phyloP scores from a whole-genome alignment of 2,888 invertebrate genomes.

The Chloroclysta siterata region DNA sequence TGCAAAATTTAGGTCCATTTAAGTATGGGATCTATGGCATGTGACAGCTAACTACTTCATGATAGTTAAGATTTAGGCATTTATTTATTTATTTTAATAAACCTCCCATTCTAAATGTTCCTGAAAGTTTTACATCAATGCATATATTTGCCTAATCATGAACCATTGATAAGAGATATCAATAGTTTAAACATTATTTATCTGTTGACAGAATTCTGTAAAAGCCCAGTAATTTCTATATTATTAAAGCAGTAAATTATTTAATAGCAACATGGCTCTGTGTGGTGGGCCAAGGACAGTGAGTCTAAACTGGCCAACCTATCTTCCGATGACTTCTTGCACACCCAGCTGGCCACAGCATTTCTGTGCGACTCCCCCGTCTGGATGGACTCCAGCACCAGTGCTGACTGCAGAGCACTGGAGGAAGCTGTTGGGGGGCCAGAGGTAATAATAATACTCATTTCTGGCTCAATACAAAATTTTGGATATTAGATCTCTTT shows the following conservation, averaged over 20 bases:
- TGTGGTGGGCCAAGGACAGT: slow-evolving; percentile 95
- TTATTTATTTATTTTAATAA: no score
- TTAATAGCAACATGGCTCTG: slow-evolving; percentile 97
- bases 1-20: no score
- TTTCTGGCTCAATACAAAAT: no score
- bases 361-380: slow-evolving; percentile 95
- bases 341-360: slow-evolving; percentile 91
- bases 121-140: no score
- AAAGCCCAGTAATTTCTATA: no score
- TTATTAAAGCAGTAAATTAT: no score
- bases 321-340: slow-evolving; percentile 90
- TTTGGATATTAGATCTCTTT: no score
- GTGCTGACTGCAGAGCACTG: slow-evolving; percentile 89
- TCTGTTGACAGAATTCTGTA: not conserved
- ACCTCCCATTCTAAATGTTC: no score
- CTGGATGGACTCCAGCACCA: slow-evolving; percentile 97
- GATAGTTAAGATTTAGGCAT: no score
- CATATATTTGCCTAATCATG: no score
- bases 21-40: no score
- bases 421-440: slow-evolving; percentile 93
- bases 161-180: not conserved
- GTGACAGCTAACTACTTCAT: no score
- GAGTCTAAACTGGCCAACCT: slow-evolving; percentile 86
- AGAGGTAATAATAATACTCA: slow-evolving; percentile 79
- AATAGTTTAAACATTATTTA: not conserved